Base-by-base conservation (phyloP, 2,797 vertebrate species). In the Acridotheres tristis region DNA sequence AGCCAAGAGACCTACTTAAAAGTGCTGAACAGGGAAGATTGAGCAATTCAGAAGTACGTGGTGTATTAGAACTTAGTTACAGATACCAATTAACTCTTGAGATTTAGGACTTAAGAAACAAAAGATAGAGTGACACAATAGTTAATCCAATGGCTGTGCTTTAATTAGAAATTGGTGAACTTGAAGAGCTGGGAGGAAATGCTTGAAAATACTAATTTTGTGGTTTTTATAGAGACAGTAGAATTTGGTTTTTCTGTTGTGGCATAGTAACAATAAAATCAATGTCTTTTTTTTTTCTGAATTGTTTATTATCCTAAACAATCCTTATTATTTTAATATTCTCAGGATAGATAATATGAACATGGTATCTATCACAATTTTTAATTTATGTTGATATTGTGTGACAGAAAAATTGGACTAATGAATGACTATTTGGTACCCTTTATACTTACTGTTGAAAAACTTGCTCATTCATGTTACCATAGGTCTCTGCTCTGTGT, bases 1-100 rank as follows among this genome's bases (percentile, higher is more conserved):
- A 94, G 45, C 90, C 74, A 97, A 94, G 81, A 80, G 78, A 76
- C 51, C 66, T 81, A 15, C 62, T 90, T 94, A 50, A 71, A 93
- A 84, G 26, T 71, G 65, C 53, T 63, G 66, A 89, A 32, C 17
- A 68, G 53, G 66, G 55, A 95, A 68, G 25, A 72, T 20, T 13
- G 61, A 93, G 65, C 76, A 87, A 61, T 78, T 92, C 73, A 88
- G 67, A 65, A 71, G 10, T 65, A 55, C 2, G 0, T 53, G 36
- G 10, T 42, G 17, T 57, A 42, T 58, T 55, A 57, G 21, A 89
- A 62, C 6, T 16, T 17, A 61, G 51, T 68, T 78, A 55, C 7
- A 65, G 51, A 40, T 90, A 15, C 40, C 61, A 32, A 65, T 91
- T 84, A 81, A 67, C 43, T 78, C 45, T 45, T 65, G 43, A 81